phyloP scores from a whole-genome alignment of 1,140 invertebrate species.

The Drosophila mayri region DNA sequence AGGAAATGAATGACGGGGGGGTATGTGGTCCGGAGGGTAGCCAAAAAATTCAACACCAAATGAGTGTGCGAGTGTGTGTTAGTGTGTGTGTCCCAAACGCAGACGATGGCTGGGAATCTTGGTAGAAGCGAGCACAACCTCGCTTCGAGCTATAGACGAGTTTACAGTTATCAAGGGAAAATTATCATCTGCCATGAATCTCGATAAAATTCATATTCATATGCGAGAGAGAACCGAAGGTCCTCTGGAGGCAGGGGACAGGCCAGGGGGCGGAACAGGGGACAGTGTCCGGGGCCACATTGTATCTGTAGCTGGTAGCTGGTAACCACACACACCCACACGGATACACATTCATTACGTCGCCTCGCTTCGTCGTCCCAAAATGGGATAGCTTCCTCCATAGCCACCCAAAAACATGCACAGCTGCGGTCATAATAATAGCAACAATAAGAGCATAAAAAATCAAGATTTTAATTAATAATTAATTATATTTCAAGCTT shows the following conservation, averaged over 20 bases:
- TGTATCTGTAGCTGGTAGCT: constrained; percentile 71
- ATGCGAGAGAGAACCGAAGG: constrained; percentile 58
- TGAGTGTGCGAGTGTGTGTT: constrained; percentile 33
- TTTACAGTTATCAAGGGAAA: constrained; percentile 85
- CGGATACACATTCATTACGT: constrained; percentile 73
- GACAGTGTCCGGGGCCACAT: constrained; percentile 53
- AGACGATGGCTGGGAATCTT: constrained; percentile 39
- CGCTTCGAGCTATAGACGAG: constrained; percentile 84
- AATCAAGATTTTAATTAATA: fast-evolving
- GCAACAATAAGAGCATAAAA: neutral
- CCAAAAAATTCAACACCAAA: constrained; percentile 80
- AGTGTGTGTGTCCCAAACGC: constrained; percentile 51
- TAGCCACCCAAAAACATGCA: neutral
- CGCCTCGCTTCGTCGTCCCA: constrained; percentile 64
- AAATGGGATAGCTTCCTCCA: constrained; percentile 63
- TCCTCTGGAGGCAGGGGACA: neutral
- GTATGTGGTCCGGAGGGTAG: neutral
- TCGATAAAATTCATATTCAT: constrained; percentile 83
- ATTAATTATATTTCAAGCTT: too few species aligned
- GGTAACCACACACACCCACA: constrained; percentile 41
- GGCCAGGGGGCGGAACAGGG: constrained; percentile 1
- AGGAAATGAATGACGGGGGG: constrained; percentile 64
- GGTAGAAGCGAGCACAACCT: constrained; percentile 70
- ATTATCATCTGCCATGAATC: constrained; percentile 84
- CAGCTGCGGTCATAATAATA: constrained; percentile 1